Conservation (phyloP, 2,888 invertebrate genomes). For the Aleiodes leptofemur region DNA sequence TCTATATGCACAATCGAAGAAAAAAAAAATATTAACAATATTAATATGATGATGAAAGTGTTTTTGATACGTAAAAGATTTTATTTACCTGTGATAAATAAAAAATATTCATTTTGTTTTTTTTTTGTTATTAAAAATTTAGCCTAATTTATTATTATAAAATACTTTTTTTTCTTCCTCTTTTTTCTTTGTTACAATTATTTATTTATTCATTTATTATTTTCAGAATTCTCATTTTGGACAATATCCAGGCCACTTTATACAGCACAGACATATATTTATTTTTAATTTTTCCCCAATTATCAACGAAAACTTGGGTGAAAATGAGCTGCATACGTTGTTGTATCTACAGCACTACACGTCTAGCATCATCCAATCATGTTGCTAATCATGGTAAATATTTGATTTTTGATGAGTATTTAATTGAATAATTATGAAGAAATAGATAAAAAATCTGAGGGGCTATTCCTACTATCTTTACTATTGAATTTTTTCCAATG, state of each 20-base stretch:
- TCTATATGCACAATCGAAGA: not conserved
- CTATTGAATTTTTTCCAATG: too few relatives aligned
- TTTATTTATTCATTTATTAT: not conserved
- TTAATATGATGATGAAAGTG: not conserved
- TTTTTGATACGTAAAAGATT: not conserved
- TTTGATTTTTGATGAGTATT: not conserved
- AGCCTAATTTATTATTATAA: not conserved
- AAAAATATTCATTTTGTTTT: too few relatives aligned
- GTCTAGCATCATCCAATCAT: constrained; percentile 70
- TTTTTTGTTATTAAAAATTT: too few relatives aligned
- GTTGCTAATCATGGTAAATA: constrained; percentile 70
- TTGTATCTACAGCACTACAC: constrained; percentile 70
- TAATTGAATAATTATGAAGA: not conserved
- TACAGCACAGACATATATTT: constrained; percentile 1
- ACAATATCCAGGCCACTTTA: not conserved
- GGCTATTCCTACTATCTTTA: too few relatives aligned
- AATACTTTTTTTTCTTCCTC: constrained; percentile 13
- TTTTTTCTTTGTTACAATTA: too few relatives aligned
- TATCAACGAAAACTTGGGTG: constrained; percentile 37
- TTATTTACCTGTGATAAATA: not conserved
- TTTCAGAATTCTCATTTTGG: constrained; percentile 9
- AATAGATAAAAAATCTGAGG: not conserved
- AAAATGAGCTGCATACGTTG: constrained; percentile 73
- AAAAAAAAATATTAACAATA: not conserved
- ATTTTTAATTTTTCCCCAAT: constrained; percentile 14